A percentile compares a stretch with the other conserved stretches of the same genome.
These are phyloP conservation scores for Lamprotornis superbus DNA, from an alignment of 2,113 vertebrate genomes.

Conservation along the genomic window DNA sequence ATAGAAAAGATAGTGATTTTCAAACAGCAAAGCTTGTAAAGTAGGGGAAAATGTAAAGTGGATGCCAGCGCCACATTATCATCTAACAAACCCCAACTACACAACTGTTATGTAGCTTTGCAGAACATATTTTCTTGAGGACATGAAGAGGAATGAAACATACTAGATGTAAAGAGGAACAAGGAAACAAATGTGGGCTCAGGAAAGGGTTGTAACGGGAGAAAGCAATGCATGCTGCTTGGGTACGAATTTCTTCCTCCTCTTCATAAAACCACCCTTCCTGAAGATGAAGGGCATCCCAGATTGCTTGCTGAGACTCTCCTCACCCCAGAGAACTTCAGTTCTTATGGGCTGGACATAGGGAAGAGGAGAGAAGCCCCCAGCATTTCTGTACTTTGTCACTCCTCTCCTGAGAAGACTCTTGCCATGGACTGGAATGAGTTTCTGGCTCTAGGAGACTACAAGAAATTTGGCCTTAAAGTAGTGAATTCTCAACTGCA, in stretches of 20 bases:
- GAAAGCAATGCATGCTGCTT: background rate
- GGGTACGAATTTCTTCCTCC: background rate
- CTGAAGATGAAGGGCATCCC: background rate
- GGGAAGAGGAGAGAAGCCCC: background rate
- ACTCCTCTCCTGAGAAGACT: background rate
- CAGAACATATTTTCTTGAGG: background rate
- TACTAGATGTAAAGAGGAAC: background rate
- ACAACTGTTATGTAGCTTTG: background rate
- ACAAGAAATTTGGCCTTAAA: background rate
- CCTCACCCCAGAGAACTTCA: background rate
- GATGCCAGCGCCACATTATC: background rate
- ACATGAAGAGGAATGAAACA: background rate
- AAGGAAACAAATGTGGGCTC: background rate
- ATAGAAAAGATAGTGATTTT: slow-evolving; percentile 30
- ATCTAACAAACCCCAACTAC: background rate
- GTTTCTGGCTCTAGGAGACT: background rate
- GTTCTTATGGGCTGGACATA: background rate
- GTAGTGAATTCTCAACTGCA: background rate
- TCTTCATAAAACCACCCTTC: background rate
- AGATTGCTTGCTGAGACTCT: background rate
- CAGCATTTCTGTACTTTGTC: background rate
- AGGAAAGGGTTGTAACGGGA: background rate
- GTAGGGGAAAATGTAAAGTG: background rate
- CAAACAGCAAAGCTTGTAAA: background rate
- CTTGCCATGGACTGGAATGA: background rate